A percentile compares a stretch with the other conserved stretches of the same genome.
These are phyloP conservation scores for Agrypnus murinus DNA, from an alignment of 2,888 invertebrate genomes.

Conservation along the genomic window DNA sequence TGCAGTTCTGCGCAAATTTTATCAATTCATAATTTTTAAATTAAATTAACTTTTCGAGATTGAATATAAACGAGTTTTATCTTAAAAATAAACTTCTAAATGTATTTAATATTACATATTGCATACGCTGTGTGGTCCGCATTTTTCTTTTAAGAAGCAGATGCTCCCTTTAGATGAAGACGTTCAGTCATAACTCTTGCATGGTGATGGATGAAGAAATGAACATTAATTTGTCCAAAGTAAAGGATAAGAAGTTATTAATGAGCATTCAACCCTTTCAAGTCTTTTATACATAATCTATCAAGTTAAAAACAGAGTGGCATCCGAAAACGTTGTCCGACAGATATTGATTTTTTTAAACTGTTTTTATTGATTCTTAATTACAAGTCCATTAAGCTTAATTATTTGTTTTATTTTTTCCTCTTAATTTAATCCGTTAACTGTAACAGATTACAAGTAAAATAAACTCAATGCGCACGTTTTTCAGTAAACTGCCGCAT, in stretches of 20 bases:
- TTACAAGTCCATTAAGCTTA: slow-evolving; percentile 20
- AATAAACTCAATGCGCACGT: neutral
- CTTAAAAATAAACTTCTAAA: slow-evolving; percentile 18
- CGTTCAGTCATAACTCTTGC: slow-evolving; percentile 39
- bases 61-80: slow-evolving; percentile 21
- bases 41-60: neutral
- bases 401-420: slow-evolving; percentile 23
- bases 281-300: slow-evolving; percentile 37
- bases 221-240: slow-evolving; percentile 57
- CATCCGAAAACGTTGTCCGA: slow-evolving; percentile 3
- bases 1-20: neutral
- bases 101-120: slow-evolving; percentile 23
- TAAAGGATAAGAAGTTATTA: slow-evolving; percentile 56
- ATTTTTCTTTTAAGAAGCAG: slow-evolving; percentile 32
- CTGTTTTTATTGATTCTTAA: slow-evolving; percentile 37
- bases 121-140: slow-evolving; percentile 38
- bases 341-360: slow-evolving; percentile 26
- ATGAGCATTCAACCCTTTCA: slow-evolving; percentile 53
- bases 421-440: slow-evolving; percentile 9
- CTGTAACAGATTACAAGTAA: slow-evolving; percentile 14
- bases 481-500: neutral
- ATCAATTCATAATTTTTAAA: slow-evolving; percentile 3
- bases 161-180: slow-evolving; percentile 40
- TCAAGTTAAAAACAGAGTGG: slow-evolving; percentile 30
- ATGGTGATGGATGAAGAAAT: slow-evolving; percentile 45